Evolutionary conservation across 2,797 vertebrate species (phyloP).

Genomic region (Choloepus didactylus): DNA sequence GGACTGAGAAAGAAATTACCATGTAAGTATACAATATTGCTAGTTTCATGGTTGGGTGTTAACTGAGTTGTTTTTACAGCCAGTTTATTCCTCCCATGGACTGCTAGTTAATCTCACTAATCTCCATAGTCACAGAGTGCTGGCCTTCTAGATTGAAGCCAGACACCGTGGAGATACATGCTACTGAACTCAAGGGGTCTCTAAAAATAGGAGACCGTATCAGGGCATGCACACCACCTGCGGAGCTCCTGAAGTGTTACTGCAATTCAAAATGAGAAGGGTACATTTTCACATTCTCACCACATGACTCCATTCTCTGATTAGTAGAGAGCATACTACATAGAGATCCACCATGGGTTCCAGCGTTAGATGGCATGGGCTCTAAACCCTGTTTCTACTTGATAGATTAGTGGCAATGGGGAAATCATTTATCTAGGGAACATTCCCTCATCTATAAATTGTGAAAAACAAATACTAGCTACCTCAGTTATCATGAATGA

Average conservation of each 20-base stretch:
- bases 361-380: not conserved
- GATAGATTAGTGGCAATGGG: not conserved
- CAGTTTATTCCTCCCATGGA: not conserved
- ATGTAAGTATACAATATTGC: not conserved
- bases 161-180: not conserved
- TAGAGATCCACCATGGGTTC: not conserved
- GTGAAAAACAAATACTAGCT: not conserved
- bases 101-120: not conserved
- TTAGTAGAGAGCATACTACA: not conserved
- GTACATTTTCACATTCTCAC: not conserved
- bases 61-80: slow-evolving; percentile 20
- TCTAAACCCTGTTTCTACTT: not conserved
- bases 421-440: not conserved
- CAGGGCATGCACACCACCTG: not conserved
- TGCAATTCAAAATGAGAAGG: not conserved
- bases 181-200: not conserved
- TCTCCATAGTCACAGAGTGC: not conserved
- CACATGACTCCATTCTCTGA: not conserved
- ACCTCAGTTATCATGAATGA: not conserved
- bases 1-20: not conserved
- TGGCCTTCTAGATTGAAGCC: not conserved
- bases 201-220: not conserved
- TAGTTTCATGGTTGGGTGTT: not conserved
- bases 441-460: not conserved
- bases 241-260: not conserved